A percentile compares a stretch with the other conserved stretches of the same genome.
These are phyloP conservation scores for Scaptomyza flava DNA, from an alignment of 2,888 invertebrate species.

Conservation along the genomic window DNA sequence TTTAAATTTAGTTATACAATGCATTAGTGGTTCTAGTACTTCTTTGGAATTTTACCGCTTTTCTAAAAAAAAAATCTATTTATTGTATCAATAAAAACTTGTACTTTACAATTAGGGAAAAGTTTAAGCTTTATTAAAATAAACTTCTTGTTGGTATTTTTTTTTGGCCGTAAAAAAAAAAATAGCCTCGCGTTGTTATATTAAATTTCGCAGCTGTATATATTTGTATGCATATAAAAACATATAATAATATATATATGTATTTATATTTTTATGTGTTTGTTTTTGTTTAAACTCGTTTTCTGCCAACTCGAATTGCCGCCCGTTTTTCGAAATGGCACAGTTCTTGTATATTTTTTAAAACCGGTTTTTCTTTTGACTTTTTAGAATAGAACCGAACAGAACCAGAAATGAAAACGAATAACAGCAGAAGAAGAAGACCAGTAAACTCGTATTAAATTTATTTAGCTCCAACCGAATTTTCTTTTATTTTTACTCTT, in stretches of 20 bases:
- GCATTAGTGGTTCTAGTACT: too few species aligned
- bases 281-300: conserved; percentile 78
- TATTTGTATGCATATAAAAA: conserved; percentile 5
- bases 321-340: conserved; percentile 73
- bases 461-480: conserved; percentile 9
- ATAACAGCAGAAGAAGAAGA: neutral
- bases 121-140: too few species aligned
- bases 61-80: too few species aligned
- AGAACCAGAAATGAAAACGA: conserved; percentile 25
- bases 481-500: conserved; percentile 11
- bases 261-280: conserved; percentile 26
- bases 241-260: conserved; percentile 5
- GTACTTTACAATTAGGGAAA: too few species aligned
- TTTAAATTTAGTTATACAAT: too few species aligned
- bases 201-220: too few species aligned
- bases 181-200: too few species aligned
- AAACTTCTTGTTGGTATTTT: too few species aligned
- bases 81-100: too few species aligned
- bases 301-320: conserved; percentile 66
- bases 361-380: conserved; percentile 80
- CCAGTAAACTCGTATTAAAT: conserved; percentile 3
- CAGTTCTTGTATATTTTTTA: conserved; percentile 73
- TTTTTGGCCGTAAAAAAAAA: too few species aligned
- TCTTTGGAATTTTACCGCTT: too few species aligned
- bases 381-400: conserved; percentile 62